A percentile compares a stretch with the other conserved stretches of the same genome.
Evolutionary conservation across 2,113 vertebrate species (phyloP).

Genomic region (Diadophis punctatus): DNA sequence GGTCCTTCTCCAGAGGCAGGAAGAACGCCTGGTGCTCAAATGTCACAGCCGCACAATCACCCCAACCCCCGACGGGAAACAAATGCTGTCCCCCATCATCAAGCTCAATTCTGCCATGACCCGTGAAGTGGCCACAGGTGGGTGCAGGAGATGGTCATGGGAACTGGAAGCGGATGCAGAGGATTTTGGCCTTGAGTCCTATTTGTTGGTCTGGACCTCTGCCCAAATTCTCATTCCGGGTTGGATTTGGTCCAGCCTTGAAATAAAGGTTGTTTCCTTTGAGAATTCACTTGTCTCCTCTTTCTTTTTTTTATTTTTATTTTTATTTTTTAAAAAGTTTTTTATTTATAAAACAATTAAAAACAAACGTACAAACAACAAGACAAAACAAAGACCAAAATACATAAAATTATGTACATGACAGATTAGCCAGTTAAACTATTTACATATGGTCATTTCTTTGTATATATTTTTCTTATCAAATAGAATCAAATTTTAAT

Average conservation of each 20-base stretch:
- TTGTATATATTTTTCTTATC: too few species aligned
- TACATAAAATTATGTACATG: too few species aligned
- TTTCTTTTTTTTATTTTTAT: too few species aligned
- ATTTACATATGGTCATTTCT: too few species aligned
- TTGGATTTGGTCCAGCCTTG: not conserved
- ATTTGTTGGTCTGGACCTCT: not conserved
- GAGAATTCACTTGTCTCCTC: not conserved
- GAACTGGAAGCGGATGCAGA: not conserved
- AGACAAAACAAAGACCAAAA: too few species aligned
- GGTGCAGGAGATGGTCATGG: not conserved
- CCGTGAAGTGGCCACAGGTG: conserved; percentile 87
- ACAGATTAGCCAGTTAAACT: too few species aligned
- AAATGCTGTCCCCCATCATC: conserved; percentile 87
- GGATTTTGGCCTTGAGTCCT: not conserved
- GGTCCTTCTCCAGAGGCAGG: conserved; percentile 85
- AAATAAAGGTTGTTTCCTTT: not conserved
- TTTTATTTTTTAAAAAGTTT: too few species aligned
- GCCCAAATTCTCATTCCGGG: not conserved
- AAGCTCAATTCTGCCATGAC: conserved; percentile 83
- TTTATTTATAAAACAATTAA: too few species aligned
- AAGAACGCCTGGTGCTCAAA: conserved; percentile 85
- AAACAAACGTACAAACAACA: too few species aligned
- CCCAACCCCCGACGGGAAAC: conserved; percentile 78
- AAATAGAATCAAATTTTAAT: too few species aligned
- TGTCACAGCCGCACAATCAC: conserved; percentile 84